Base-by-base conservation (phyloP, 2,888 invertebrate species). In the Lamellibrachia columna region DNA sequence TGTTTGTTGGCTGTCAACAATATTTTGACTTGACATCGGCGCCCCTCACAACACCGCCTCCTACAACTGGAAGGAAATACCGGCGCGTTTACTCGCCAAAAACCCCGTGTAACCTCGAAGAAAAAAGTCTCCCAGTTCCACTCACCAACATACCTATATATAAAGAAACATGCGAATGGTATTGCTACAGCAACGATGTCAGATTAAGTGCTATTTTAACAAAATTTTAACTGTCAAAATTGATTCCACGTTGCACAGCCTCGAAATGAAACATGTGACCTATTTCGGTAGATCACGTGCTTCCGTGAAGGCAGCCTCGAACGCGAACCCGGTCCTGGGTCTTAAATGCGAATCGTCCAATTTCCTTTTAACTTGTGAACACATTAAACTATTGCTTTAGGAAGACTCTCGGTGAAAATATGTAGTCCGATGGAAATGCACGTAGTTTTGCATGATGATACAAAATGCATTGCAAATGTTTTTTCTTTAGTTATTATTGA, bases 101-200 rank as follows among this genome's bases (percentile, higher is more conserved):
- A 75, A 1, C 22, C 75, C 15, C 75, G 22, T 75, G 75, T 75
- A 75, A 22, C 15, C 75, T 75, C n/a, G 11, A 22, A 75, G 75
- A 75, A 22, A 75, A 75, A 75, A 75, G 75, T 22, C 3, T 75
- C 22, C 22, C 75, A 22, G 22, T 75, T 75, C 15, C 15, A 75
- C 75, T 75, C 75, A 75, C 75, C 75, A 75, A 75, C 75, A 75
- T 15, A 22, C 75, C n/a, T 75, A 75, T 75, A 75, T 75, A 75
- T 75, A 75, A 75, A 75, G 75, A 75, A 75, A 75, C 75, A 75
- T 75, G 75, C 75, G 75, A 75, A 75, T 75, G 75, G 22, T 75
- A 75, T n/a, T 75, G 22, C 11, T 75, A 75, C 4, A 75, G 75
- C n/a, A 75, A 3, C 75, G 75, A 75, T 75, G 75, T 22, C 75